These are phyloP conservation scores for Neoniphon sammara DNA, from an alignment of 2,797 vertebrate species.

Conservation along the genomic window DNA sequence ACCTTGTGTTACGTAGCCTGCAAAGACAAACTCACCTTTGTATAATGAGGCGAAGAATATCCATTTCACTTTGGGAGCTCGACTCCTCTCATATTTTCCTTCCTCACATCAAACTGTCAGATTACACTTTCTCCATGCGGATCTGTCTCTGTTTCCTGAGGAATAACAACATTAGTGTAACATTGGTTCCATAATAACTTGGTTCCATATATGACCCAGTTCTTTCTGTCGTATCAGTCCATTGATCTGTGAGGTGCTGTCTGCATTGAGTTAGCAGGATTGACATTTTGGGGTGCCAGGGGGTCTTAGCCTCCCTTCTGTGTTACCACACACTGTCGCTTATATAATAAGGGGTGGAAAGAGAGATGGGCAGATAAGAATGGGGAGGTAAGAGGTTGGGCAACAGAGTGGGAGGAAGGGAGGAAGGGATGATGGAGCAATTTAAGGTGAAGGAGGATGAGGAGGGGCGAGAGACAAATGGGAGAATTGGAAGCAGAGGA, in stretches of 20 bases:
- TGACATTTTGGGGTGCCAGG: conserved; percentile 48
- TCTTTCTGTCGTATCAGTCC: conserved; percentile 50
- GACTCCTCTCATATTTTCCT: conserved; percentile 37
- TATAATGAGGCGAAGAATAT: conserved; percentile 44
- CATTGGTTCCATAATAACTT: conserved; percentile 59
- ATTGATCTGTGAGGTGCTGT: conserved; percentile 50
- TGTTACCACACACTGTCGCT: conserved; percentile 64
- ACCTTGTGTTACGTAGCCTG: conserved; percentile 51
- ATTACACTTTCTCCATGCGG: conserved; percentile 37
- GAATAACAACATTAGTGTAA: conserved; percentile 56
- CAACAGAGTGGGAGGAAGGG: conserved; percentile 7
- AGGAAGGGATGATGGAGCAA: conserved; percentile 21
- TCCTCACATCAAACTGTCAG: conserved; percentile 55
- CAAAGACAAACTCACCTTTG: conserved; percentile 45
- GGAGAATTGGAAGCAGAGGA: conserved; percentile 34
- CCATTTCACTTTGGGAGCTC: conserved; percentile 41
- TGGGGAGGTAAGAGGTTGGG: conserved; percentile 2
- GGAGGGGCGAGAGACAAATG: conserved; percentile 4
- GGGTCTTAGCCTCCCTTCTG: conserved; percentile 46
- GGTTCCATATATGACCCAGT: conserved; percentile 54
- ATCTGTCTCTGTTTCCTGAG: conserved; percentile 37
- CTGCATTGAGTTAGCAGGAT: conserved; percentile 72
- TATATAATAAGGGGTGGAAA: conserved; percentile 47
- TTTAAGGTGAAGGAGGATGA: conserved; percentile 6
- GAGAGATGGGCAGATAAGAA: neutral